Percentiles rank a stretch among this genome's conserved stretches.
phyloP scores from a whole-genome alignment of 2,113 vertebrate genomes.

The Uria lomvia region DNA sequence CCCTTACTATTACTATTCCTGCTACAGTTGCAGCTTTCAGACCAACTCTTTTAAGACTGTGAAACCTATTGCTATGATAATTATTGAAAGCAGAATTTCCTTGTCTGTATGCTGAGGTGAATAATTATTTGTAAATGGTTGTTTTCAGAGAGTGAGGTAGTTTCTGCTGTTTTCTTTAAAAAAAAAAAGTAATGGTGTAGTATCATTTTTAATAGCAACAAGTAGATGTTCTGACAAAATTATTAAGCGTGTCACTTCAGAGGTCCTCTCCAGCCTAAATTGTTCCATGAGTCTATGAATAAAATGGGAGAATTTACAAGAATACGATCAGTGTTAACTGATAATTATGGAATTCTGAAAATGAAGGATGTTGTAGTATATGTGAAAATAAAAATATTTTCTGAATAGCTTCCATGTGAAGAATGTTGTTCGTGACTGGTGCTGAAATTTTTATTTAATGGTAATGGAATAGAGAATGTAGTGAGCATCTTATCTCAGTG shows the following conservation, averaged over 20 bases:
- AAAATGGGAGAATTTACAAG: neutral
- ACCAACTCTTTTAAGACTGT: neutral
- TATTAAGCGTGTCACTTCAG: neutral
- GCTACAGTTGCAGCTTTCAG: neutral
- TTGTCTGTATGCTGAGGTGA: neutral
- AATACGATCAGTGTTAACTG: neutral
- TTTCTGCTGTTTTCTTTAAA: neutral
- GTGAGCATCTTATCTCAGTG: neutral
- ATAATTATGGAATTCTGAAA: neutral
- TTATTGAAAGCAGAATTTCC: constrained; percentile 33
- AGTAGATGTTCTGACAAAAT: neutral
- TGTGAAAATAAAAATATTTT: neutral
- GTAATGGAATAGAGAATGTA: neutral
- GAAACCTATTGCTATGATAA: constrained; percentile 2
- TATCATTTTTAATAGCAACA: neutral
- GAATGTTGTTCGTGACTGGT: neutral
- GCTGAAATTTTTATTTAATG: neutral
- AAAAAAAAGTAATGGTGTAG: fast-evolving
- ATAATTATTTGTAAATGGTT: constrained; percentile 35
- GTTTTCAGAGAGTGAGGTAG: neutral
- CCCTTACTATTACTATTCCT: neutral
- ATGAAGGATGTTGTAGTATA: neutral
- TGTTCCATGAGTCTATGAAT: neutral
- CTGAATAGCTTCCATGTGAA: neutral
- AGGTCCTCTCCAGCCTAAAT: neutral